These are phyloP conservation scores for Sandelia bainsii DNA, from an alignment of 2,797 vertebrate genomes.

Conservation along the genomic window DNA sequence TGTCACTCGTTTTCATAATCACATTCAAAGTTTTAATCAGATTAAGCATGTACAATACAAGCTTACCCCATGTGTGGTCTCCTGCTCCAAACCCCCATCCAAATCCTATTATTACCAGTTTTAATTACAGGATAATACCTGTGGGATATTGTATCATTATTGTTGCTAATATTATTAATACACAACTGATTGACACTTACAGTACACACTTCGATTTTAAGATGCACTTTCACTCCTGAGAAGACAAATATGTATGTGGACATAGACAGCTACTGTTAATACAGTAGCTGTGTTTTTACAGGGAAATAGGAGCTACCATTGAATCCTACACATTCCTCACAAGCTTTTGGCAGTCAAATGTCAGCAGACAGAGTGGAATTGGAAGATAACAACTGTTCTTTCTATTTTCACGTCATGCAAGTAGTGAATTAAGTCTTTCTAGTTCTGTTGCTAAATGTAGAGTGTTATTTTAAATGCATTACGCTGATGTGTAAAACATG, in stretches of 20 bases:
- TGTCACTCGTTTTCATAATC: slow-evolving; percentile 84
- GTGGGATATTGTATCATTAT: slow-evolving; percentile 85
- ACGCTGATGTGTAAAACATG: slow-evolving; percentile 33
- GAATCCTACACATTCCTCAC: slow-evolving; percentile 59
- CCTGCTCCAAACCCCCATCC: slow-evolving; percentile 63
- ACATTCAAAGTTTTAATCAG: slow-evolving; percentile 84
- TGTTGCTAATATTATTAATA: slow-evolving; percentile 76
- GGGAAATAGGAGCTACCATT: slow-evolving; percentile 20
- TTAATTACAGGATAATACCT: slow-evolving; percentile 84
- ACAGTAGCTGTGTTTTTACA: slow-evolving; percentile 38
- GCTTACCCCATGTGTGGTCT: slow-evolving; percentile 86
- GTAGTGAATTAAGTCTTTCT: slow-evolving; percentile 26
- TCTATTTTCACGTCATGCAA: slow-evolving; percentile 32
- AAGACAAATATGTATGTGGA: slow-evolving; percentile 14
- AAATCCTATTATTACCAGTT: slow-evolving; percentile 84
- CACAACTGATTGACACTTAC: slow-evolving; percentile 63
- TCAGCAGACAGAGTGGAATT: slow-evolving; percentile 34
- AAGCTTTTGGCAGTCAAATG: slow-evolving; percentile 57
- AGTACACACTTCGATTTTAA: slow-evolving; percentile 62
- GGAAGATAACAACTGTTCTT: slow-evolving; percentile 32
- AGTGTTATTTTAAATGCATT: slow-evolving; percentile 32
- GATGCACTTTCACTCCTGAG: slow-evolving; percentile 25
- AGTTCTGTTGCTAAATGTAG: slow-evolving; percentile 28
- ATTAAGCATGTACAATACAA: slow-evolving; percentile 84
- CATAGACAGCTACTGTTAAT: slow-evolving; percentile 32